Conservation (phyloP, 2,113 vertebrate genomes). For the Apistogramma diplotaenia region DNA sequence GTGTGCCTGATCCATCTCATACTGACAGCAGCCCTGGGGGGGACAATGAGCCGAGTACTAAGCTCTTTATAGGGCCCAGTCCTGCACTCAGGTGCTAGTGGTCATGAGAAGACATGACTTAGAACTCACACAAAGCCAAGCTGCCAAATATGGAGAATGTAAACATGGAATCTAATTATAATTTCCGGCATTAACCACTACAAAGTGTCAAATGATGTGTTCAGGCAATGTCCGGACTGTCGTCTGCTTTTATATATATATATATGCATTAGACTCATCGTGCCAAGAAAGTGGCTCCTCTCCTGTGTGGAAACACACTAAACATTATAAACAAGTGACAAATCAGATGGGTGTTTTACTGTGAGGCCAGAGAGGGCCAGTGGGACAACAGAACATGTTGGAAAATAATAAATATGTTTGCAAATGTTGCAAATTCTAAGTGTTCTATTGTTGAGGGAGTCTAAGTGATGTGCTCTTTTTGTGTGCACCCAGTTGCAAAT, state of each 20-base stretch:
- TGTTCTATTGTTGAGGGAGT: constrained; percentile 62
- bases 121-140: constrained; percentile 1
- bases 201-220: background rate
- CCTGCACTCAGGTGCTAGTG: constrained; percentile 50
- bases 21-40: constrained; percentile 84
- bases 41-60: constrained; percentile 76
- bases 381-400: constrained; percentile 72
- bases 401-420: constrained; percentile 75
- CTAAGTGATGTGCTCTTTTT: constrained; percentile 70
- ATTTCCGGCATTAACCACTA: background rate
- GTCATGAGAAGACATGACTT: constrained; percentile 48
- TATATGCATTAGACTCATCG: background rate
- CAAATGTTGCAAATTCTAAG: constrained; percentile 81
- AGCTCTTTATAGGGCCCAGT: constrained; percentile 68
- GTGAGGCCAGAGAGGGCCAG: constrained; percentile 69
- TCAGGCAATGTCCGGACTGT: background rate
- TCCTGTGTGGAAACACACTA: constrained; percentile 33
- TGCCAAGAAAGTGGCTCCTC: constrained; percentile 59
- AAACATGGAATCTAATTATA: background rate
- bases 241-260: background rate
- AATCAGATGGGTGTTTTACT: constrained; percentile 73
- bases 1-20: constrained; percentile 86
- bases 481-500: constrained; percentile 76
- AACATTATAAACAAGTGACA: constrained; percentile 71
- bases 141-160: background rate